A percentile compares a stretch with the other conserved stretches of the same genome.
phyloP scores from a whole-genome alignment of 1,140 invertebrate species.

The Armadillidium nasatum region DNA sequence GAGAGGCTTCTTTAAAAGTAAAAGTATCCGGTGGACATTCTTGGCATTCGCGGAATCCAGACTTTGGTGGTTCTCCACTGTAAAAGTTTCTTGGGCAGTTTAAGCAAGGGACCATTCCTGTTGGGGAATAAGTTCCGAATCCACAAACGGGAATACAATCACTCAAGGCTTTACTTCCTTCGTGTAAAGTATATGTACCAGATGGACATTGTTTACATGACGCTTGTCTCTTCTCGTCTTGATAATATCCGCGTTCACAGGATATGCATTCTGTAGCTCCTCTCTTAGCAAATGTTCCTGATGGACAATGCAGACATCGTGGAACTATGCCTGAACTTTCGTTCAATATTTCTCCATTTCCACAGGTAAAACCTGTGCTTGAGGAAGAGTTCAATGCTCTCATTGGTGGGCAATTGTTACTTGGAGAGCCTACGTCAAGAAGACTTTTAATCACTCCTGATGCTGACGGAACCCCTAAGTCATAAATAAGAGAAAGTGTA shows the following conservation, averaged over 20 bases:
- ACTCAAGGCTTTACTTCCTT: conserved; percentile 63
- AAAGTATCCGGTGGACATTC: conserved; percentile 83
- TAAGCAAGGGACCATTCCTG: conserved; percentile 87
- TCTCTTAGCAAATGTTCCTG: conserved; percentile 84
- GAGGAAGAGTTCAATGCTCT: conserved; percentile 79
- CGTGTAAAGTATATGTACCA: conserved; percentile 84
- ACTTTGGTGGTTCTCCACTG: conserved; percentile 76
- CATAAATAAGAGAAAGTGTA: conserved; percentile 86
- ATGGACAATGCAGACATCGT: conserved; percentile 88
- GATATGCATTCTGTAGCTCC: conserved; percentile 81
- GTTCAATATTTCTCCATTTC: conserved; percentile 85
- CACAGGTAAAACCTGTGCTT: conserved; percentile 83
- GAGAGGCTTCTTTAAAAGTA: conserved; percentile 86
- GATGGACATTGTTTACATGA: conserved; percentile 80
- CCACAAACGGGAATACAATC: conserved; percentile 91
- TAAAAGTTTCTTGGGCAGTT: conserved; percentile 92
- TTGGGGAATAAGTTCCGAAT: conserved; percentile 90
- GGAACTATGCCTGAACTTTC: conserved; percentile 83
- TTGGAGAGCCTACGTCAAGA: conserved; percentile 75
- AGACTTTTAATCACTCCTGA: conserved; percentile 84
- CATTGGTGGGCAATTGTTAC: conserved; percentile 83
- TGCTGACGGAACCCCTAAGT: conserved; percentile 84
- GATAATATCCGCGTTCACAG: conserved; percentile 85
- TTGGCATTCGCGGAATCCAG: conserved; percentile 90
- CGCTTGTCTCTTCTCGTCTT: conserved; percentile 83